phyloP scores from a whole-genome alignment of 1,140 invertebrate species.

The Aphelenchoides besseyi region DNA sequence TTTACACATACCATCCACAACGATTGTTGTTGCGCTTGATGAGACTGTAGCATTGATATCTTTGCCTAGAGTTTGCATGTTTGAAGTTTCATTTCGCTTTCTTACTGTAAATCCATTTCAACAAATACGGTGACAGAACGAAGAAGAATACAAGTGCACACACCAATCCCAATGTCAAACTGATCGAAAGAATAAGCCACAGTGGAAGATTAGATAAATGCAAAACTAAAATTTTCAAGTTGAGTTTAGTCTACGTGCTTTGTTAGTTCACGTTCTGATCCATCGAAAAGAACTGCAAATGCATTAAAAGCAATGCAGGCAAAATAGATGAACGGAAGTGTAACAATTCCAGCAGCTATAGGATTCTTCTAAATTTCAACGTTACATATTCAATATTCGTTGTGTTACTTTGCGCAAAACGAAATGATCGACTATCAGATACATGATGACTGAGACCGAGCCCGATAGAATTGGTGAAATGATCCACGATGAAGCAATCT shows the following conservation, averaged over 20 bases:
- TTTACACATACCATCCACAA: neutral
- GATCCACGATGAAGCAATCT: constrained; percentile 88
- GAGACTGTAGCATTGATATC: too few species aligned
- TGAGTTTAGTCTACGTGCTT: neutral
- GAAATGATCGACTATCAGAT: constrained; percentile 74
- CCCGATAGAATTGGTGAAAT: constrained; percentile 87
- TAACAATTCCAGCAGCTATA: constrained; percentile 74
- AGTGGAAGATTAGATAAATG: constrained; percentile 80
- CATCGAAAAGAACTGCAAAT: constrained; percentile 83
- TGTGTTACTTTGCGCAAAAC: constrained; percentile 72
- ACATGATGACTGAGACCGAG: constrained; percentile 77
- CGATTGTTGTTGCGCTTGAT: neutral
- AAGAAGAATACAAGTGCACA: constrained; percentile 73
- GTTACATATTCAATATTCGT: neutral
- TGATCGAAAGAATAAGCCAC: constrained; percentile 75
- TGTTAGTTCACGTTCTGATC: constrained; percentile 76
- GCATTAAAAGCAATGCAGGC: constrained; percentile 85
- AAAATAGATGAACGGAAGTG: constrained; percentile 86
- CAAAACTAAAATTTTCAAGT: constrained; percentile 70
- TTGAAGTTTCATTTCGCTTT: too few species aligned
- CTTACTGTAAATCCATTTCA: constrained; percentile 15
- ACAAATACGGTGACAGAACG: constrained; percentile 59
- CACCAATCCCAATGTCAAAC: constrained; percentile 71
- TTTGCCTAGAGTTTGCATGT: too few species aligned
- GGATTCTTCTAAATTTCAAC: constrained; percentile 69